Evolutionary conservation across 1,140 invertebrate species (phyloP).

Genomic region (Probaryconus sp.): DNA sequence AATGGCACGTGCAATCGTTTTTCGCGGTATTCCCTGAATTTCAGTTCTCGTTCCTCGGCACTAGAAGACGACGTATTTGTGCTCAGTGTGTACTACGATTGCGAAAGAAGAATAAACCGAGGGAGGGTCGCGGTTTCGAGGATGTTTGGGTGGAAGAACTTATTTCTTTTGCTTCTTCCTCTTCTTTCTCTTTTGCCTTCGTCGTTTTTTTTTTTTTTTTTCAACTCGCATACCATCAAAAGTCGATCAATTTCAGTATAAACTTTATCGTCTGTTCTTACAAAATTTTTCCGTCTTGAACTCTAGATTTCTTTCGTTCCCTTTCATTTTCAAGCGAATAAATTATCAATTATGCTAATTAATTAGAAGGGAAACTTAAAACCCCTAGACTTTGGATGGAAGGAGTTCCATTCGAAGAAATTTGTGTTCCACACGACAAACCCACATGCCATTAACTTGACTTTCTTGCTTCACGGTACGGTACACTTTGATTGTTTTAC

Average conservation of each 20-base stretch:
- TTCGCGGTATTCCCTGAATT: conserved; percentile 36
- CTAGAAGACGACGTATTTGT: conserved; percentile 14
- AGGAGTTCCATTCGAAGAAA: conserved; percentile 14
- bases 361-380: neutral
- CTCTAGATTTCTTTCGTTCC: neutral
- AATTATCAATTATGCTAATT: conserved; percentile 31
- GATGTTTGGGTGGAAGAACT: conserved; percentile 45
- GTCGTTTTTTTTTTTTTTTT: conserved; percentile 2
- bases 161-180: neutral
- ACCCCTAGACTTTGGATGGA: too few relatives aligned
- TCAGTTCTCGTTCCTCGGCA: conserved; percentile 35
- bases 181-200: neutral
- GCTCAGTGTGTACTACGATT: conserved; percentile 24
- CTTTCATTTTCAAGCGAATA: conserved; percentile 8
- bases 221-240: conserved; percentile 3
- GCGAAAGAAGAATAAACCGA: conserved; percentile 39
- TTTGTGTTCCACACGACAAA: conserved; percentile 3
- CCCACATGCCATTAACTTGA: too few relatives aligned
- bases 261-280: too few relatives aligned
- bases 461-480: too few relatives aligned
- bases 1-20: conserved; percentile 42
- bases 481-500: too few relatives aligned
- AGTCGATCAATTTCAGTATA: conserved; percentile 16
- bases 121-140: conserved; percentile 16
- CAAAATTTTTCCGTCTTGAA: neutral